These are phyloP conservation scores for Drosophila mettleri DNA, from an alignment of 2,888 invertebrate species.

Conservation along the genomic window DNA sequence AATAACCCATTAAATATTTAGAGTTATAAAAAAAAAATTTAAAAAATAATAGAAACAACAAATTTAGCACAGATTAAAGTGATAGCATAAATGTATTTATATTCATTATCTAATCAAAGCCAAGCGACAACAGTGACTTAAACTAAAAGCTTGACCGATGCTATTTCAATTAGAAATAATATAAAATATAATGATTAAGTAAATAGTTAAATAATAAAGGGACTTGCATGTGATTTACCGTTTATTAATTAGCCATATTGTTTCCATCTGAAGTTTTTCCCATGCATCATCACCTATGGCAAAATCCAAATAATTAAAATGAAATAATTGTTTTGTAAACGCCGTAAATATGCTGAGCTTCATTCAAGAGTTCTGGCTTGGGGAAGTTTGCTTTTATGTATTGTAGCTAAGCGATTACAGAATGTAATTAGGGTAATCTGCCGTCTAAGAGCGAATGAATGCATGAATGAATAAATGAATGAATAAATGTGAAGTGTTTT, in stretches of 20 bases:
- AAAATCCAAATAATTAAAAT: slow-evolving; percentile 1
- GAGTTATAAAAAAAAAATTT: not conserved
- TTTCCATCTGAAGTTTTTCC: not conserved
- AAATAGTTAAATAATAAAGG: not conserved
- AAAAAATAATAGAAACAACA: not conserved
- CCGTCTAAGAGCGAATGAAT: slow-evolving; percentile 9
- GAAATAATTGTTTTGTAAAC: slow-evolving; percentile 24
- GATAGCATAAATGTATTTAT: not conserved
- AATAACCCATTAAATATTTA: not conserved
- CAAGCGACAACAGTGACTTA: not conserved
- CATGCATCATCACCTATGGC: not conserved
- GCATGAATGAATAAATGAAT: slow-evolving; percentile 24
- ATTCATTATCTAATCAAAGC: not conserved
- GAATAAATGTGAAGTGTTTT: slow-evolving; percentile 31
- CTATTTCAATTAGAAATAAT: not conserved
- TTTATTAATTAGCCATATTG: not conserved
- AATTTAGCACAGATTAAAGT: not conserved
- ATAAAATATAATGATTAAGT: no score
- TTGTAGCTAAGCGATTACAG: slow-evolving; percentile 24
- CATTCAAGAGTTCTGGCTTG: slow-evolving; percentile 16
- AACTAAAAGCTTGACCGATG: not conserved
- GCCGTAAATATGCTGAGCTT: slow-evolving; percentile 10
- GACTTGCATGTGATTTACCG: not conserved
- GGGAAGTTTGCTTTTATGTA: slow-evolving; percentile 36
- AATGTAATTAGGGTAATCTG: slow-evolving; percentile 50